Conservation (phyloP, 2,113 vertebrate species). For the Phainopepla nitens region DNA sequence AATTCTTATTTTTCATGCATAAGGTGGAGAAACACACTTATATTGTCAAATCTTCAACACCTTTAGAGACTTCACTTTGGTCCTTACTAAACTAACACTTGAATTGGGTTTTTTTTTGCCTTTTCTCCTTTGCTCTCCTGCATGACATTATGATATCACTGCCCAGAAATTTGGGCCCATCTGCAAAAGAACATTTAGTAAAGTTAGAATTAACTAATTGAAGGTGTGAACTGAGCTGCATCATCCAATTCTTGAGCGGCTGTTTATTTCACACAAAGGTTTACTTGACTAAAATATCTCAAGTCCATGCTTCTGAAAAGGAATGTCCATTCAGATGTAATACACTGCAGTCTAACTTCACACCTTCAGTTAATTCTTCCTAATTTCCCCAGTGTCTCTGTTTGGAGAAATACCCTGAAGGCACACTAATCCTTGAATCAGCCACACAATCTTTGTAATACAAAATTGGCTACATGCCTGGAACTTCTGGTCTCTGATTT, state of each 20-base stretch:
- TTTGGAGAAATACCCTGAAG: neutral
- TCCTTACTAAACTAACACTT: neutral
- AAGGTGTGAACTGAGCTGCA: neutral
- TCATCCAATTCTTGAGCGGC: neutral
- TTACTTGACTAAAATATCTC: neutral
- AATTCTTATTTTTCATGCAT: neutral
- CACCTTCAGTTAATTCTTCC: slow-evolving; percentile 8
- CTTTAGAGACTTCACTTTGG: neutral
- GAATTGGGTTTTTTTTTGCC: neutral
- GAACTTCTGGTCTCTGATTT: slow-evolving; percentile 24
- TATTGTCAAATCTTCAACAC: neutral
- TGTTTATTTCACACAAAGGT: neutral
- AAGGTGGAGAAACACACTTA: neutral
- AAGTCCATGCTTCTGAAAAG: neutral
- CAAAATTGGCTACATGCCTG: neutral
- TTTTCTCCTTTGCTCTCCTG: neutral
- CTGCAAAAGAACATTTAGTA: neutral
- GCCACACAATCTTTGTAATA: neutral
- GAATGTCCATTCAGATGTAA: neutral
- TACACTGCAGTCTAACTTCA: neutral
- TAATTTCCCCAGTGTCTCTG: slow-evolving; percentile 12
- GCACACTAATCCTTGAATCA: neutral
- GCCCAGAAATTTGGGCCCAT: neutral
- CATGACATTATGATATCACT: neutral
- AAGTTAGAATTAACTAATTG: neutral